phyloP scores from a whole-genome alignment of 2,113 vertebrate genomes.

The Scomber scombrus region DNA sequence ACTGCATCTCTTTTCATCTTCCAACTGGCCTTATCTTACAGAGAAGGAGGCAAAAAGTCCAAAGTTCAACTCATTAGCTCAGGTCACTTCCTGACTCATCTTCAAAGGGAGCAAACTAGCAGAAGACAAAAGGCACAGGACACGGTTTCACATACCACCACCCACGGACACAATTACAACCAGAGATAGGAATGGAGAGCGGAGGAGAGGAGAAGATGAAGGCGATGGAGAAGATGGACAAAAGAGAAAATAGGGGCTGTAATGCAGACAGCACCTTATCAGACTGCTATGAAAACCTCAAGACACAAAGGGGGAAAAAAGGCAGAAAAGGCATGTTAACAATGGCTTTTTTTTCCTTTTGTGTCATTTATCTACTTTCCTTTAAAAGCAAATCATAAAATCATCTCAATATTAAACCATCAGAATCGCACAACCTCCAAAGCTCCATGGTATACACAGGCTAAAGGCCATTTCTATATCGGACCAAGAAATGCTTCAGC shows the following conservation, averaged over 20 bases:
- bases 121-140: slow-evolving; percentile 44
- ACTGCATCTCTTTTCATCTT: slow-evolving; percentile 89
- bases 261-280: neutral
- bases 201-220: slow-evolving; percentile 35
- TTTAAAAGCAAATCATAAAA: neutral
- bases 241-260: slow-evolving; percentile 13
- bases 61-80: slow-evolving; percentile 89
- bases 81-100: slow-evolving; percentile 91
- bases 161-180: slow-evolving; percentile 55
- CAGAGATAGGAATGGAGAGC: neutral
- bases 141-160: slow-evolving; percentile 51
- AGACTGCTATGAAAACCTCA: neutral
- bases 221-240: neutral
- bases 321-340: neutral
- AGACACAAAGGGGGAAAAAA: neutral
- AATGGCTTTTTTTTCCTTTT: neutral
- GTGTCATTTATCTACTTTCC: neutral
- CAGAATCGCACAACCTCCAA: neutral
- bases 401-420: neutral
- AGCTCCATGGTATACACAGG: neutral
- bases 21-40: slow-evolving; percentile 81
- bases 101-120: slow-evolving; percentile 61
- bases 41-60: slow-evolving; percentile 83
- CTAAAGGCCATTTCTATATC: neutral
- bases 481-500: too few relatives aligned